These are phyloP conservation scores for Mimachlamys varia DNA, from an alignment of 2,888 invertebrate species.

Conservation along the genomic window DNA sequence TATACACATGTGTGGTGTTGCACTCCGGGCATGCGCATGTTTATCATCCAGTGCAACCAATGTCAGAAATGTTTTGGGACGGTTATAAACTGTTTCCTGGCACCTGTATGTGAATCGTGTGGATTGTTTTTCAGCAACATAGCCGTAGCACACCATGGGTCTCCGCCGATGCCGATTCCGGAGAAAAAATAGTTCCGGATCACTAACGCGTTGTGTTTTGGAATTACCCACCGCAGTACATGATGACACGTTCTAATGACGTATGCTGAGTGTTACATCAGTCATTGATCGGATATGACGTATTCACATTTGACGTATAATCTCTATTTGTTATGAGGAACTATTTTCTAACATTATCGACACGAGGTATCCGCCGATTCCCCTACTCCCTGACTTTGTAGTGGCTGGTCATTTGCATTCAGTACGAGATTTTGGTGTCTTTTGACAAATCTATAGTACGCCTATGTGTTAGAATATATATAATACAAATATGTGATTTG, in stretches of 20 bases:
- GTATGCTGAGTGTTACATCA: not conserved
- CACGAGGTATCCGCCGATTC: not conserved
- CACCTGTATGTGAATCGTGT: constrained; percentile 86
- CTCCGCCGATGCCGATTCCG: not conserved
- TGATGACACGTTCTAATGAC: not conserved
- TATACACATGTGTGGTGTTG: constrained; percentile 88
- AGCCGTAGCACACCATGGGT: constrained; percentile 54
- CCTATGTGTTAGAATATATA: no score
- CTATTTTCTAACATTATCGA: not conserved
- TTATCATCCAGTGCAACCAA: constrained; percentile 83
- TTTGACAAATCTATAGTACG: no score
- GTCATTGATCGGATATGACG: not conserved
- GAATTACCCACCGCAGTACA: not conserved
- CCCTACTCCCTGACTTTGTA: no score
- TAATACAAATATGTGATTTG: no score
- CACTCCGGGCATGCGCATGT: constrained; percentile 86
- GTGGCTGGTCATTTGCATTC: no score
- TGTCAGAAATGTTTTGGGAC: constrained; percentile 44
- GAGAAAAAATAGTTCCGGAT: not conserved
- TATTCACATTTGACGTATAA: not conserved
- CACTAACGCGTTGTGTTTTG: not conserved
- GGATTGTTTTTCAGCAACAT: constrained; percentile 69
- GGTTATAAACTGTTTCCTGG: constrained; percentile 46
- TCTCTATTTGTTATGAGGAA: not conserved
- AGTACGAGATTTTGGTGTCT: no score